Conservation (phyloP, 2,113 vertebrate genomes). For the Vanacampus margaritifer region DNA sequence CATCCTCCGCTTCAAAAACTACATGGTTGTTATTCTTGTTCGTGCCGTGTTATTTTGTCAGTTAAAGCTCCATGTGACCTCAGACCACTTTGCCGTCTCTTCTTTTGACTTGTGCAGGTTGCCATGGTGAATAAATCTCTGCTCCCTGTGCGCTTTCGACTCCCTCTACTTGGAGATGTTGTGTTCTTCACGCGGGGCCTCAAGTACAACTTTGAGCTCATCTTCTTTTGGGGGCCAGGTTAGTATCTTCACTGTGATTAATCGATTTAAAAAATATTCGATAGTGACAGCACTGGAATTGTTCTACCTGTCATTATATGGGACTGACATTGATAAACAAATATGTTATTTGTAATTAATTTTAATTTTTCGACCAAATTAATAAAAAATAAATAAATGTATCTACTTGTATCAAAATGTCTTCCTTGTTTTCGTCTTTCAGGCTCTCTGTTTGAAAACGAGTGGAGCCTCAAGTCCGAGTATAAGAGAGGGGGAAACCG, state of each 20-base stretch:
- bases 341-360: no score
- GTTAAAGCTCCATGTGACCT: neutral
- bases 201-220: constrained; percentile 98
- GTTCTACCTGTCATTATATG: no score
- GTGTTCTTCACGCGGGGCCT: constrained; percentile 95
- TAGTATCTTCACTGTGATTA: neutral
- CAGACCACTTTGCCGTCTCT: constrained; percentile 6
- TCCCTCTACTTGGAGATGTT: constrained; percentile 81
- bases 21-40: constrained; percentile 78
- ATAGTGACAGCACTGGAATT: no score
- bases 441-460: constrained; percentile 93
- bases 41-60: neutral
- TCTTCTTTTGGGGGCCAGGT: constrained; percentile 98
- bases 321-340: no score
- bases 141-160: constrained; percentile 86
- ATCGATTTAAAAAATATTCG: neutral
- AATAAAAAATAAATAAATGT: no score
- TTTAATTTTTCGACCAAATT: no score
- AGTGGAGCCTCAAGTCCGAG: constrained; percentile 93
- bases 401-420: no score
- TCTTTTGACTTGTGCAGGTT: constrained; percentile 46
- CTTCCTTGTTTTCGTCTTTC: constrained; percentile 21
- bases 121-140: constrained; percentile 98
- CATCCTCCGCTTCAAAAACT: constrained; percentile 98
- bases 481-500: constrained; percentile 91